Evolutionary conservation across 2,888 invertebrate species (phyloP).

Genomic region (Ectemnius lituratus): DNA sequence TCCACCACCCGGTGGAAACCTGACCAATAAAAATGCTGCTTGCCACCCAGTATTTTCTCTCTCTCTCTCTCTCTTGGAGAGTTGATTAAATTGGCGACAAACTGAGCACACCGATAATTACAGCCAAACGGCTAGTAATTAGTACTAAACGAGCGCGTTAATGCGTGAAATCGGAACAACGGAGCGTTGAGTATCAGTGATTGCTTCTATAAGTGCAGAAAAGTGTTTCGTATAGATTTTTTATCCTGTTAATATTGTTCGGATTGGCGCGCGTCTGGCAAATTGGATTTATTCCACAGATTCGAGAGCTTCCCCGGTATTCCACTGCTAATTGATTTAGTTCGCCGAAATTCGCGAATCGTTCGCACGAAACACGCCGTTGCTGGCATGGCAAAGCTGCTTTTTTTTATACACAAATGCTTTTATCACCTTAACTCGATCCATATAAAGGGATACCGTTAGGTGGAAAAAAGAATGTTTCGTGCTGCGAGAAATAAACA

Average conservation of each 20-base stretch:
- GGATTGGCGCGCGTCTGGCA: not conserved
- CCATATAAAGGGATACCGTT: slow-evolving; percentile 1
- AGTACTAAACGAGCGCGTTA: not conserved
- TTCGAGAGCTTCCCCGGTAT: not conserved
- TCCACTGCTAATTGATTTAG: slow-evolving; percentile 19
- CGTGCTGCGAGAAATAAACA: not conserved
- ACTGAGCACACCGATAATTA: no score
- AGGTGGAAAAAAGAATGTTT: not conserved
- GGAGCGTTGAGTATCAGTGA: not conserved
- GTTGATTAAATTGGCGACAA: no score
- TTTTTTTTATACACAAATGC: slow-evolving; percentile 12
- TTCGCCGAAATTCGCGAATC: slow-evolving; percentile 20
- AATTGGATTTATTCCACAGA: not conserved
- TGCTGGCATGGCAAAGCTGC: not conserved
- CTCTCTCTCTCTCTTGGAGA: no score
- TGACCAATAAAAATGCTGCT: not conserved
- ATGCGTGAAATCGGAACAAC: not conserved
- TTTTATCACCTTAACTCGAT: slow-evolving; percentile 7
- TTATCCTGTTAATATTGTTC: not conserved
- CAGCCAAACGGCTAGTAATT: no score
- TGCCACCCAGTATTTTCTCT: no score
- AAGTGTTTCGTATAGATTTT: not conserved
- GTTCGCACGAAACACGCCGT: not conserved
- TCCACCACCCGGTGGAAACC: not conserved
- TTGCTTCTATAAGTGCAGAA: not conserved